phyloP scores from a whole-genome alignment of 1,140 invertebrate species.

The Bombus balteatus region DNA sequence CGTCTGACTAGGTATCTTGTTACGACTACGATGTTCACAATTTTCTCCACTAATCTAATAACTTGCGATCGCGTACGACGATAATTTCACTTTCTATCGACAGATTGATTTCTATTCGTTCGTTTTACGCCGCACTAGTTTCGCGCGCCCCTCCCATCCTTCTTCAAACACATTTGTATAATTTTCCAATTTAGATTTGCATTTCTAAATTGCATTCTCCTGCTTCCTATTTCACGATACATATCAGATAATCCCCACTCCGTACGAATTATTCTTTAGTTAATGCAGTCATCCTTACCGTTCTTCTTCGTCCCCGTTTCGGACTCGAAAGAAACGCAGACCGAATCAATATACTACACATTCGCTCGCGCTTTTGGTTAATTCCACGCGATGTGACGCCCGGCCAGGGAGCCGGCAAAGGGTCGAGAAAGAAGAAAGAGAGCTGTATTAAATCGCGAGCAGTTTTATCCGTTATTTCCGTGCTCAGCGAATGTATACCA shows the following conservation, averaged over 20 bases:
- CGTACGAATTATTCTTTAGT: slow-evolving; percentile 12
- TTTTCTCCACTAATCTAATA: slow-evolving; percentile 37
- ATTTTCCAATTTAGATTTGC: slow-evolving; percentile 55
- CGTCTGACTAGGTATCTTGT: slow-evolving; percentile 26
- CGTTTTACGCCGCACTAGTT: neutral
- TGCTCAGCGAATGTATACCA: slow-evolving; percentile 55
- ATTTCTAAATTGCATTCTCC: slow-evolving; percentile 45
- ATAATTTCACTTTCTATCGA: slow-evolving; percentile 47
- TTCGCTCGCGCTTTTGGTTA: neutral
- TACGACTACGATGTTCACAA: slow-evolving; percentile 15
- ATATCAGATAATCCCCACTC: slow-evolving; percentile 25
- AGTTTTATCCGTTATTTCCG: slow-evolving; percentile 62
- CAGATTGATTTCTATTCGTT: slow-evolving; percentile 33
- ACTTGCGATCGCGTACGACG: slow-evolving; percentile 17
- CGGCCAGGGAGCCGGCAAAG: neutral
- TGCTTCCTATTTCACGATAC: neutral
- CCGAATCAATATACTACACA: neutral
- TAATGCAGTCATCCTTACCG: neutral
- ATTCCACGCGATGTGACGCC: neutral
- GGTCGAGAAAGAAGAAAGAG: slow-evolving; percentile 2
- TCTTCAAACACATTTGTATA: slow-evolving; percentile 23
- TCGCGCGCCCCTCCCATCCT: neutral
- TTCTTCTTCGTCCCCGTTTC: neutral
- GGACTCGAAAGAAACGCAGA: neutral
- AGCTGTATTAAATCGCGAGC: slow-evolving; percentile 66